Evolutionary conservation across 2,888 invertebrate species (phyloP), one percentile per base, ranked within the genome.

Genomic region (Troilus luridus): DNA sequence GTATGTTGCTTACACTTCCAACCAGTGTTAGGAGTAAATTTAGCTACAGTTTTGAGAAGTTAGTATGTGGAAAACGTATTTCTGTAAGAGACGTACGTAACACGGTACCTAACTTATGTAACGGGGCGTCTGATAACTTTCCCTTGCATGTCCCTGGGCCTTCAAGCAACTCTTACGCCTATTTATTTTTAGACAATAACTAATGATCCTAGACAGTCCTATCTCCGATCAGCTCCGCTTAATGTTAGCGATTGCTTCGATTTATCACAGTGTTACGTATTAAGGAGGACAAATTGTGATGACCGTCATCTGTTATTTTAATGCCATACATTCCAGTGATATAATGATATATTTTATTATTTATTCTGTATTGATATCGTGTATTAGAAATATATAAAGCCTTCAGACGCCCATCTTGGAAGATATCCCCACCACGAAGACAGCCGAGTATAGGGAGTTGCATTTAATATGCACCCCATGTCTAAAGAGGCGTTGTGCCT

Each of bases 381-480:
- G 24, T 67, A 24, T 24, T 5, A 14, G 3, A 67, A 8, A 67
- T 24, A 24, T 67, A 5, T 67, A 67, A 67, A 64, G 14, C 3
- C 24, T 10, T 67, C 5, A 0, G n/a, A 24, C 67, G 6, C 24
- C 67, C 67, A 67, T 67, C 67, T 67, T 67, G 67, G 6, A 67
- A 67, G 11, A 24, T 67, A 24, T 10, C 67, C 64, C 60, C 62
- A 24, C 24, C 67, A 24, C 67, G 24, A 67, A 67, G 14, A 24
- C 67, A 24, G 67, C 7, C 24, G 24, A 24, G 14, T 67, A 67
- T 41, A 67, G 67, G 67, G 67, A 67, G 24, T 67, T 24, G 67
- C 67, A 67, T 67, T 67, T 67, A 67, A 67, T 67, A 67, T 67
- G 67, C 67, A 67, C 67, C 67, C 67, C 67, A 67, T 67, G 24